These are phyloP conservation scores for Trissolcus japonicus DNA, from an alignment of 2,888 invertebrate species.

Conservation along the genomic window DNA sequence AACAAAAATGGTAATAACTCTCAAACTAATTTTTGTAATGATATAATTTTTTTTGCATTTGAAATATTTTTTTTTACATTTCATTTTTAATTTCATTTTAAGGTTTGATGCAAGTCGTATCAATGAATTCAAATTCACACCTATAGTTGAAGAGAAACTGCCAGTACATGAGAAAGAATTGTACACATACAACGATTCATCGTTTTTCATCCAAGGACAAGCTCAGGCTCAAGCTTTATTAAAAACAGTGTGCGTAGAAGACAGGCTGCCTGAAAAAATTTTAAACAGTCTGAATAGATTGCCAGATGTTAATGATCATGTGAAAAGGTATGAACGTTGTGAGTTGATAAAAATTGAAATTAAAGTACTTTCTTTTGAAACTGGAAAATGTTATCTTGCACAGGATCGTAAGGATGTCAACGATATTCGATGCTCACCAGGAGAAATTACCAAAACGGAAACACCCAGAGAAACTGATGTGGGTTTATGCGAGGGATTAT, in stretches of 20 bases:
- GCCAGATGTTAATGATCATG: constrained; percentile 77
- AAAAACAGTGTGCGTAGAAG: constrained; percentile 83
- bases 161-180: constrained; percentile 78
- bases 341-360: not conserved
- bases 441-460: constrained; percentile 85
- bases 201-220: constrained; percentile 84
- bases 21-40: not conserved
- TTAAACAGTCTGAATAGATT: constrained; percentile 72
- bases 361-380: not conserved
- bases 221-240: constrained; percentile 89
- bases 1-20: not conserved
- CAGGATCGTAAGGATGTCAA: constrained; percentile 80
- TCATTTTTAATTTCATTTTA: not conserved
- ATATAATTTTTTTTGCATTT: too few relatives aligned
- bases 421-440: constrained; percentile 87
- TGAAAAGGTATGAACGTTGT: constrained; percentile 78
- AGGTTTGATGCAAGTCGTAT: not conserved
- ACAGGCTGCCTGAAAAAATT: constrained; percentile 80
- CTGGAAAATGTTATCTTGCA: not conserved
- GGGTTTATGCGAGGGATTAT: constrained; percentile 83
- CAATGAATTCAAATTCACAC: not conserved
- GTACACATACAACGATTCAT: constrained; percentile 79
- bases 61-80: too few relatives aligned
- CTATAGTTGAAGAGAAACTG: constrained; percentile 13
- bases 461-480: constrained; percentile 84